These are phyloP conservation scores for Lucifuga dentata DNA, from an alignment of 2,113 vertebrate genomes.

Conservation along the genomic window DNA sequence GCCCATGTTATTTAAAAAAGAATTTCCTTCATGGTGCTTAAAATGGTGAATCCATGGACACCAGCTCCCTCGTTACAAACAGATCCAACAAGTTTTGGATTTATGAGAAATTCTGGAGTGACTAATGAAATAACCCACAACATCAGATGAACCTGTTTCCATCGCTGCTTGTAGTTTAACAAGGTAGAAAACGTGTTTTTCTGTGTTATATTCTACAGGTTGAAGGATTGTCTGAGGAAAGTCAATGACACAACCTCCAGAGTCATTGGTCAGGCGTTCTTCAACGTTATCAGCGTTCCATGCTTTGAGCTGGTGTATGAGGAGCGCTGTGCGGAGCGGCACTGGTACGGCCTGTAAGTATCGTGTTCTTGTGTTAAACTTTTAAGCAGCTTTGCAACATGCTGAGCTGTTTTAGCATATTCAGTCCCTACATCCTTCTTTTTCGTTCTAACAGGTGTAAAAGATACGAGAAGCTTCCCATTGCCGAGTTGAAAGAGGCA, in stretches of 20 bases:
- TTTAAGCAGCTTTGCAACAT: constrained; percentile 21
- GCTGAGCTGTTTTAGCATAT: background rate
- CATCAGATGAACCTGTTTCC: no score
- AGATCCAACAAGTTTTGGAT: no score
- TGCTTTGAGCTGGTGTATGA: constrained; percentile 89
- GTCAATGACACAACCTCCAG: constrained; percentile 89
- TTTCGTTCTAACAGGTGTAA: constrained; percentile 83
- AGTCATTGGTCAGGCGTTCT: constrained; percentile 89
- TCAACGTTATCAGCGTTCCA: constrained; percentile 89
- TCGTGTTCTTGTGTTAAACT: constrained; percentile 3
- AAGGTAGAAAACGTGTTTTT: no score
- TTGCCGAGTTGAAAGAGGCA: constrained; percentile 86
- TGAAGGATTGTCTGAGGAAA: constrained; percentile 86
- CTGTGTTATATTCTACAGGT: constrained; percentile 80
- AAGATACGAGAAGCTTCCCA: constrained; percentile 83
- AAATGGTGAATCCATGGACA: no score
- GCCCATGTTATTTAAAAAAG: no score
- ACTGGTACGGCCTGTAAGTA: constrained; percentile 94
- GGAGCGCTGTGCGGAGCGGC: constrained; percentile 89
- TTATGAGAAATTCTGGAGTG: no score
- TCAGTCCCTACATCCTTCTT: background rate
- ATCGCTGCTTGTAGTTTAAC: no score
- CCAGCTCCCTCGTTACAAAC: no score
- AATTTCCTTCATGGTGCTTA: no score
- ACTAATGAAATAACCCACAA: no score